phyloP scores from a whole-genome alignment of 2,888 invertebrate species.

The Heliconius cydno region DNA sequence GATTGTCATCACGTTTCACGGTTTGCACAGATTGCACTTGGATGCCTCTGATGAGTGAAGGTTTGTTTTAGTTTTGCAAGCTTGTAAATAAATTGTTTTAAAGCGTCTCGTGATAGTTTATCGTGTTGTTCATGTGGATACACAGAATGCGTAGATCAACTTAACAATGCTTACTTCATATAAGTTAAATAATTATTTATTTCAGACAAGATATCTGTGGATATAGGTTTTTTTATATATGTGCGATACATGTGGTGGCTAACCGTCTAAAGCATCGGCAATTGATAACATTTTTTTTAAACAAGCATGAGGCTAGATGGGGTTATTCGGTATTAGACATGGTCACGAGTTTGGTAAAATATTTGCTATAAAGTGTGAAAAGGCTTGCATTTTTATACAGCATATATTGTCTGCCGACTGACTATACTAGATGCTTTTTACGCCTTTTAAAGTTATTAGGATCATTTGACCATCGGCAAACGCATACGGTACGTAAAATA shows the following conservation, averaged over 20 bases:
- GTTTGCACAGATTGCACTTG: slow-evolving; percentile 45
- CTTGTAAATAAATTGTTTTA: slow-evolving; percentile 40
- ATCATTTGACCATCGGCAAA: slow-evolving; percentile 34
- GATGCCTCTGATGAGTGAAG: slow-evolving; percentile 43
- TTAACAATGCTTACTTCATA: slow-evolving; percentile 32
- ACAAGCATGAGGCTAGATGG: slow-evolving; percentile 45
- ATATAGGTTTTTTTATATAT: slow-evolving; percentile 27
- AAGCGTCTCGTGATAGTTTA: slow-evolving; percentile 32
- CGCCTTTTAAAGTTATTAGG: slow-evolving; percentile 34
- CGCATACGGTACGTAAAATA: slow-evolving; percentile 41
- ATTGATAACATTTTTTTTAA: slow-evolving; percentile 38
- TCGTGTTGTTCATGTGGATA: slow-evolving; percentile 38
- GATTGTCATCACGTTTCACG: slow-evolving; percentile 40
- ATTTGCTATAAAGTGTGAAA: slow-evolving; percentile 43
- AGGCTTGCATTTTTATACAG: slow-evolving; percentile 43
- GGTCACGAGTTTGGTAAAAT: slow-evolving; percentile 37
- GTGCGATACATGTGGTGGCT: slow-evolving; percentile 40
- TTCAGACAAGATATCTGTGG: slow-evolving; percentile 28
- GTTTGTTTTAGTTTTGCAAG: slow-evolving; percentile 44
- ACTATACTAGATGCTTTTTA: slow-evolving; percentile 37
- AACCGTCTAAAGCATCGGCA: slow-evolving; percentile 31
- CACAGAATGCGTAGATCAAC: slow-evolving; percentile 31
- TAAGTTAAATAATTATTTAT: slow-evolving; percentile 29
- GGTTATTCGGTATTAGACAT: slow-evolving; percentile 37
- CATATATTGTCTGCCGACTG: slow-evolving; percentile 36